Conservation (phyloP, 2,113 vertebrate species). For the Aspidoscelis tigris region DNA sequence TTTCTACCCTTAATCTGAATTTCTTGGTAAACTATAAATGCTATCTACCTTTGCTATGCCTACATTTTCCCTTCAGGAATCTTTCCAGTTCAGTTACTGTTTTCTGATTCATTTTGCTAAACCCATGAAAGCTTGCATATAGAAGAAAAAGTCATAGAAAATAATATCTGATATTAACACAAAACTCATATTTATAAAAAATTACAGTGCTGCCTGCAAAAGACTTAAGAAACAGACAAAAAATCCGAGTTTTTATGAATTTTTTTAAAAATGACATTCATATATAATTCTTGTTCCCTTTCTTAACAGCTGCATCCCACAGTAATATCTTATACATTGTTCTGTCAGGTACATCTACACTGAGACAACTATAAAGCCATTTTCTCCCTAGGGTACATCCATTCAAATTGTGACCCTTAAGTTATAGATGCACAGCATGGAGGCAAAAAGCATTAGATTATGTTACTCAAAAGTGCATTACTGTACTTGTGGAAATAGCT, state of each 20-base stretch:
- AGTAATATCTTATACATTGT: background rate
- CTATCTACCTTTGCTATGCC: conserved; percentile 11
- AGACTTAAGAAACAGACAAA: background rate
- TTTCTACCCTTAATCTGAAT: background rate
- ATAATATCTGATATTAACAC: background rate
- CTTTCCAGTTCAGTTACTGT: conserved; percentile 15
- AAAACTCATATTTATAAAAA: background rate
- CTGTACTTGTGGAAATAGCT: background rate
- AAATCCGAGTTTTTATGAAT: background rate
- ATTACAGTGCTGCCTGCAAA: background rate
- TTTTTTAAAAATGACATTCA: background rate
- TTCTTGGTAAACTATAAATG: conserved; percentile 16
- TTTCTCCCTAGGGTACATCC: background rate
- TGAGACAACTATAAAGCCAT: background rate
- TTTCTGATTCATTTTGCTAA: conserved; percentile 17
- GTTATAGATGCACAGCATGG: conserved; percentile 1
- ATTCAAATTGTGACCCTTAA: background rate
- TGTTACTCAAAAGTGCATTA: conserved; percentile 15
- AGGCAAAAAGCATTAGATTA: conserved; percentile 8
- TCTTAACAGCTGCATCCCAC: background rate
- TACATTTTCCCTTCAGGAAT: conserved; percentile 7
- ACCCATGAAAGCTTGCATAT: background rate
- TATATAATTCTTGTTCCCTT: background rate
- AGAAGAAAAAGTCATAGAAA: conserved; percentile 27
- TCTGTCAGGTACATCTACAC: background rate